Evolutionary conservation across 2,113 vertebrate species (phyloP), one percentile per base, ranked within the genome.

Genomic region (Mesembrinibis cayennensis): DNA sequence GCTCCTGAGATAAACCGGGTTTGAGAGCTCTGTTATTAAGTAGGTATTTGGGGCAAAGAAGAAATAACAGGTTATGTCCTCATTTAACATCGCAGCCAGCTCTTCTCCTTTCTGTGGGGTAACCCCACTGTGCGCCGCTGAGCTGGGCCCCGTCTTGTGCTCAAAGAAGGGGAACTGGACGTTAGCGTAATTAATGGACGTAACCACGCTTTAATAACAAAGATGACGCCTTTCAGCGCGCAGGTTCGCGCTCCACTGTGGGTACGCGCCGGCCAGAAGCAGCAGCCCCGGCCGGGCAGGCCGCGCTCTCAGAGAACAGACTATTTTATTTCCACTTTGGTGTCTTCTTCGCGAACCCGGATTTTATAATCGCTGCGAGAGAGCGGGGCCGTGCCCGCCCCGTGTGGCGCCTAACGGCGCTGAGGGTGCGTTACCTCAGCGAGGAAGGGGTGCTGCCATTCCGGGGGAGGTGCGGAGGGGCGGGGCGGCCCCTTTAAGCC

Each of bases 121-220:
- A 42, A 34, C 16, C 6, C 12, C 2, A 2, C 44, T 53, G 38
- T 0, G 1, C 0, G 0, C 23, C 16, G 56, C 42, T 2, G n/a
- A 9, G 23, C 11, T 36, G 56, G 36, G 10, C 27, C 45, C 2
- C 3, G 0, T 16, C 42, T 11, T 18, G 7, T 16, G 11, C 8
- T 45, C 13, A 16, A 25, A 25, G 58, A 0, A 16, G 13, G 13
- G 7, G 6, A 89, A 61, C 0, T 47, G 32, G 44, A 38, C 16
- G 3, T 56, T 15, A 73, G 7, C 13, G 20, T 49, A 40, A 50
- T 20, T 49, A 38, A 21, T 2, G 10, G 27, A 23, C 1, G 0
- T 29, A 77, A 69, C 10, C 11, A 30, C 2, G 1, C 16, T 14
- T n/a, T 45, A 56, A 32, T 22, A n/a, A 66, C 18, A 56, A 18